A percentile compares a stretch with the other conserved stretches of the same genome.
phyloP scores from a whole-genome alignment of 2,113 vertebrate species.

The Meles meles region DNA sequence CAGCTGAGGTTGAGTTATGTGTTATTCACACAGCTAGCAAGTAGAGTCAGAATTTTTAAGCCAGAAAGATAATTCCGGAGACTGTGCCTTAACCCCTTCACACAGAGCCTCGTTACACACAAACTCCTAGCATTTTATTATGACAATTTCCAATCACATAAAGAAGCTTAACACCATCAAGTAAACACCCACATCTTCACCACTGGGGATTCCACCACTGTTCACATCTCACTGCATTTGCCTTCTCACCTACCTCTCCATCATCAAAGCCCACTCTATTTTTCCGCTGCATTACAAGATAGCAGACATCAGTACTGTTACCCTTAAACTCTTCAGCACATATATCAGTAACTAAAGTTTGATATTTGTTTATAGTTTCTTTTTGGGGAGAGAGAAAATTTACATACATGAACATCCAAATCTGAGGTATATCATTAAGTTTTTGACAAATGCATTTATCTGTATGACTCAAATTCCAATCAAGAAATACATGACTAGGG shows the following conservation, averaged over 20 bases:
- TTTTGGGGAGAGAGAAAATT: neutral
- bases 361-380: neutral
- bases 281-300: neutral
- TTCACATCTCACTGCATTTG: neutral
- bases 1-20: neutral
- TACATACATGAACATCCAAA: neutral
- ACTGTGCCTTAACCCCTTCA: neutral
- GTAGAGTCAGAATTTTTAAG: neutral
- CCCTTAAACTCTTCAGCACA: neutral
- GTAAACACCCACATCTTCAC: neutral
- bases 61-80: neutral
- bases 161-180: neutral
- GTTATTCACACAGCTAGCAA: neutral
- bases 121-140: neutral
- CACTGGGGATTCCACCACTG: neutral
- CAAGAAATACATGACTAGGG: neutral
- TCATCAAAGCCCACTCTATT: neutral
- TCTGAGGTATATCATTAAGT: neutral
- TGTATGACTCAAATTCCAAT: neutral
- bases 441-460: neutral
- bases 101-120: neutral
- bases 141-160: neutral
- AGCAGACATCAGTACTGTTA: neutral
- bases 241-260: neutral
- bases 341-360: neutral